A percentile compares a stretch with the other conserved stretches of the same genome.
Conservation (phyloP, 2,797 vertebrate genomes). For the Typhlichthys eigenmanni region DNA sequence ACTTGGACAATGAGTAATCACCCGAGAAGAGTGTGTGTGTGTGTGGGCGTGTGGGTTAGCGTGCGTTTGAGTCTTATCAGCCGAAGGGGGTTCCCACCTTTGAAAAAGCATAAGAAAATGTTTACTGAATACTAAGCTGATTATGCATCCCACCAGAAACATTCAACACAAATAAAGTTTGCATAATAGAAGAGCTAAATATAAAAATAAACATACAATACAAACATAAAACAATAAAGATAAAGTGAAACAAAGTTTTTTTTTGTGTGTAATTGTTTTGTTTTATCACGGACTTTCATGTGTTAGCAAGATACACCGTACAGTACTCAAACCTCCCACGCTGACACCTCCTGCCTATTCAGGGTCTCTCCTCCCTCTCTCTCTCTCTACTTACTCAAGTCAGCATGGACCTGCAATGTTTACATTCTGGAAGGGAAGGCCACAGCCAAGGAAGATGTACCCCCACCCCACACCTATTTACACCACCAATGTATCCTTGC, state of each 20-base stretch:
- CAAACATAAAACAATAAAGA: too few species aligned
- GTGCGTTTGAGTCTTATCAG: slow-evolving; percentile 35
- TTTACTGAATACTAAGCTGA: slow-evolving; percentile 47
- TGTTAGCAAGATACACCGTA: background rate
- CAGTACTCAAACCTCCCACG: background rate
- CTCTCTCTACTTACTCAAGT: slow-evolving; percentile 7
- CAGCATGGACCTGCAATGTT: slow-evolving; percentile 24
- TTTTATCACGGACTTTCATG: too few species aligned
- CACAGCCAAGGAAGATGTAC: slow-evolving; percentile 28
- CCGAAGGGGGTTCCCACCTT: slow-evolving; percentile 35
- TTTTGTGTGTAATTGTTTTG: too few species aligned
- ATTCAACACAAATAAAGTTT: slow-evolving; percentile 23
- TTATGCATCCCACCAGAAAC: slow-evolving; percentile 33
- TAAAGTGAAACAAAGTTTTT: too few species aligned
- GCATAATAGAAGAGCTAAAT: slow-evolving; percentile 13
- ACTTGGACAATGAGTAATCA: slow-evolving; percentile 79
- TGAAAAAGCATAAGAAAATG: slow-evolving; percentile 31
- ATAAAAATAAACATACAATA: background rate
- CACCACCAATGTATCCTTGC: slow-evolving; percentile 22
- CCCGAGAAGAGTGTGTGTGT: slow-evolving; percentile 59
- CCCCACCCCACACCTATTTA: slow-evolving; percentile 18
- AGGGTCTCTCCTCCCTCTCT: background rate
- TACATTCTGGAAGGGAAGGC: slow-evolving; percentile 21
- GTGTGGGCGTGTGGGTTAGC: slow-evolving; percentile 20
- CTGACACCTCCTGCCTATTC: background rate